A percentile compares a stretch with the other conserved stretches of the same genome.
phyloP scores from a whole-genome alignment of 2,888 invertebrate species.

The Esperia sulphurella region DNA sequence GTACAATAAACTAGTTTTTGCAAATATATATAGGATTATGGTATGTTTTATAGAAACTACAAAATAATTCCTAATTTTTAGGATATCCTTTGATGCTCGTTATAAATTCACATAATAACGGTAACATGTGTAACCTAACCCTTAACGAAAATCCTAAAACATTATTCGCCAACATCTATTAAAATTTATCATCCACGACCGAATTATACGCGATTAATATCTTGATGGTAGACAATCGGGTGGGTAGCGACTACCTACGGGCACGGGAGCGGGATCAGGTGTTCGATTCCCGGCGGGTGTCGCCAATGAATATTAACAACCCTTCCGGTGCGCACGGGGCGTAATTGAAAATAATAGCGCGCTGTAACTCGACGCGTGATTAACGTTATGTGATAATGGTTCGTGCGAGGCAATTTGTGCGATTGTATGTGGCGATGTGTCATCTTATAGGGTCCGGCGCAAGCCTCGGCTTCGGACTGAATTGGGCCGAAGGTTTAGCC shows the following conservation, averaged over 20 bases:
- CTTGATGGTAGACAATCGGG: slow-evolving; percentile 30
- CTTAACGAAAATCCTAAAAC: slow-evolving; percentile 17
- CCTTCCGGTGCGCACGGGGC: slow-evolving; percentile 43
- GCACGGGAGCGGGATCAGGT: slow-evolving; percentile 39
- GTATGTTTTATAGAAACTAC: too few relatives aligned
- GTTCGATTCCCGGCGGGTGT: slow-evolving; percentile 47
- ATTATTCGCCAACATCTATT: slow-evolving; percentile 32
- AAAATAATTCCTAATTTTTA: too few relatives aligned
- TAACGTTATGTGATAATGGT: slow-evolving; percentile 54
- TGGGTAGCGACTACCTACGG: slow-evolving; percentile 9
- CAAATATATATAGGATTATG: too few relatives aligned
- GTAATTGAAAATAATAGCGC: slow-evolving; percentile 73
- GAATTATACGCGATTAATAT: slow-evolving; percentile 55
- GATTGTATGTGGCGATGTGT: slow-evolving; percentile 14
- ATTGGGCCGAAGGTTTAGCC: too few relatives aligned
- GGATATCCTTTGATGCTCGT: background rate
- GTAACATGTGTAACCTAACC: slow-evolving; percentile 11
- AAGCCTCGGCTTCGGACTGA: too few relatives aligned
- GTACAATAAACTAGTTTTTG: too few relatives aligned
- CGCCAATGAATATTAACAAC: slow-evolving; percentile 75
- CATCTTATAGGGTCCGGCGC: background rate
- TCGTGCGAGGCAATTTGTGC: slow-evolving; percentile 16
- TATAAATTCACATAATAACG: background rate
- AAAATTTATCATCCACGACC: slow-evolving; percentile 36
- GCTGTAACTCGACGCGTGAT: slow-evolving; percentile 48